phyloP scores from a whole-genome alignment of 2,888 invertebrate genomes.

The Leptopilina syphax region DNA sequence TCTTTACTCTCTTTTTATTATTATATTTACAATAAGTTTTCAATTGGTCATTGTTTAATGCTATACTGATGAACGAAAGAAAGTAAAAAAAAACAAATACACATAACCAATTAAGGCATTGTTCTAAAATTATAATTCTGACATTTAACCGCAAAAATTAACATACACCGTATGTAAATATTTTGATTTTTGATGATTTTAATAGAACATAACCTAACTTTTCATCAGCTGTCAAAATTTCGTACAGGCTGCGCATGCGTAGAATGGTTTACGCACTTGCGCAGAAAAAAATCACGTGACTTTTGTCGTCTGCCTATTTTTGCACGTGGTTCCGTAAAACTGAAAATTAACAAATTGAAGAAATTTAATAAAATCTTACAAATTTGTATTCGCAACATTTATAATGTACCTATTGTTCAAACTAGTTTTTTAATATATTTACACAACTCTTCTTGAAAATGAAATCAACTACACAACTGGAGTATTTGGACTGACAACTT shows the following conservation, averaged over 20 bases:
- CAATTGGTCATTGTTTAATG: not conserved
- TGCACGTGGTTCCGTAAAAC: not conserved
- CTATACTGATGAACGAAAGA: not conserved
- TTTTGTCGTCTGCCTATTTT: no score
- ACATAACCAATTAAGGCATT: not conserved
- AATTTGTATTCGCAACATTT: no score
- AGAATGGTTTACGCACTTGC: not conserved
- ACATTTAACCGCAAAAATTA: not conserved
- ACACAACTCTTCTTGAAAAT: no score
- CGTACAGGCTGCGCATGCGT: not conserved
- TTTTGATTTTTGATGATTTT: not conserved
- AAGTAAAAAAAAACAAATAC: not conserved
- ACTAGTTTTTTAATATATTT: no score
- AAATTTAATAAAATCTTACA: no score
- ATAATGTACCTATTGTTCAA: no score
- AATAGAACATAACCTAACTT: not conserved
- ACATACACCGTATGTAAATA: not conserved
- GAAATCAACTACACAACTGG: no score
- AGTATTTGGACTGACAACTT: no score
- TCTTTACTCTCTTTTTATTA: no score
- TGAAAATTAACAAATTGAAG: no score
- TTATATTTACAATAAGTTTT: not conserved
- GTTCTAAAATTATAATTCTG: not conserved
- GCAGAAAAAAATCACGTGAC: no score
- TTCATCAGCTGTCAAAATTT: not conserved